Conservation (phyloP, 1,140 invertebrate species). For the Euschistus heros region DNA sequence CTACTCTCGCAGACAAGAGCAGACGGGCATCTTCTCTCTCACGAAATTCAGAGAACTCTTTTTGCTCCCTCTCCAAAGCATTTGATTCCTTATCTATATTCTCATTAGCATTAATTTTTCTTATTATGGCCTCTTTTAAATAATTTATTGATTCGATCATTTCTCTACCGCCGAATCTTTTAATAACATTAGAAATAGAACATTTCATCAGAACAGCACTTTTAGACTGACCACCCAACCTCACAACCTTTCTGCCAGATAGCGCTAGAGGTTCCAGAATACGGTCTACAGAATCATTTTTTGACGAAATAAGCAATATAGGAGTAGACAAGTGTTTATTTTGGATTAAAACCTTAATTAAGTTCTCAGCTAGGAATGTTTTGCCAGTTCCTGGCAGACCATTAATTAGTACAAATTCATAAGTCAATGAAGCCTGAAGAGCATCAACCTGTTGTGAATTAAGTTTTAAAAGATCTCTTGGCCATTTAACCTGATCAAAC, state of each 20-base stretch:
- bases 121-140: not conserved
- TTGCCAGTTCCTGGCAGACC: constrained; percentile 72
- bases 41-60: not conserved
- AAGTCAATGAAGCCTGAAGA: constrained; percentile 44
- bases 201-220: constrained; percentile 39
- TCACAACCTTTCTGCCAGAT: constrained; percentile 46
- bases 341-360: constrained; percentile 46
- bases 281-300: constrained; percentile 81
- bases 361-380: constrained; percentile 57
- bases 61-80: not conserved
- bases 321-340: constrained; percentile 39
- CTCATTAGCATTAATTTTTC: not conserved
- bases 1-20: constrained; percentile 17
- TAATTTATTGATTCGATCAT: not conserved
- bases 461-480: not conserved
- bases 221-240: constrained; percentile 62
- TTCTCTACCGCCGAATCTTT: not conserved
- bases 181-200: not conserved
- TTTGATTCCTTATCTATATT: not conserved
- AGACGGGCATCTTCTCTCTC: not conserved
- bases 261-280: constrained; percentile 61
- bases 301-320: constrained; percentile 71
- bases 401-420: constrained; percentile 64
- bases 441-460: constrained; percentile 41
- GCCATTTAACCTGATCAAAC: not conserved